phyloP scores from a whole-genome alignment of 2,888 invertebrate species.

The Chloroclysta siterata region DNA sequence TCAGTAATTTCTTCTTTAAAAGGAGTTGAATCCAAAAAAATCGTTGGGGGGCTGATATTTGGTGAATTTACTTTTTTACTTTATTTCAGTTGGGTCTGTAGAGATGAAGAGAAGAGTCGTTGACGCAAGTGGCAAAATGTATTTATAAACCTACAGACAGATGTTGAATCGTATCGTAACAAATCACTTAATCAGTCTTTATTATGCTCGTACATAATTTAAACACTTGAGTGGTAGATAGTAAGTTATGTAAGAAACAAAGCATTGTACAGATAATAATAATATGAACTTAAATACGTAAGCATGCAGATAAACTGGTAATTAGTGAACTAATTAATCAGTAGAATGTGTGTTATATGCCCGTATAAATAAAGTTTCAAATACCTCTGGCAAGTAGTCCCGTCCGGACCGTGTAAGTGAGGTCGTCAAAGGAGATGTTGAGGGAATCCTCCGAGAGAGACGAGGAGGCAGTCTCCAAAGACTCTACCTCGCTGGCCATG shows the following conservation, averaged over 20 bases:
- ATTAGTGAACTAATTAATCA: slow-evolving; percentile 30
- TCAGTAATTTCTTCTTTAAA: too few species aligned
- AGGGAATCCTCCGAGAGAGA: slow-evolving; percentile 77
- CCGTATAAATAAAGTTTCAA: slow-evolving; percentile 34
- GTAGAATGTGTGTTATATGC: slow-evolving; percentile 28
- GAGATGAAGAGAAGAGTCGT: too few species aligned
- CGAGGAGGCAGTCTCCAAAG: slow-evolving; percentile 72
- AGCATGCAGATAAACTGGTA: slow-evolving; percentile 30
- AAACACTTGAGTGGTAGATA: not conserved
- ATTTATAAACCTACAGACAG: too few species aligned
- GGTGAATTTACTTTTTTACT: too few species aligned
- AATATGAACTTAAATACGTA: slow-evolving; percentile 29
- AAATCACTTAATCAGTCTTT: too few species aligned
- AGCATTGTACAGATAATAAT: slow-evolving; percentile 29
- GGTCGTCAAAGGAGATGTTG: slow-evolving; percentile 87
- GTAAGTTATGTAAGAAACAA: slow-evolving; percentile 16
- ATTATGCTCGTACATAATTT: not conserved
- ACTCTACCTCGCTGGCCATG: slow-evolving; percentile 73
- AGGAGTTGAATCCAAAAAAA: too few species aligned
- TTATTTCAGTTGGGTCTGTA: too few species aligned
- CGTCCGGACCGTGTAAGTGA: slow-evolving; percentile 87
- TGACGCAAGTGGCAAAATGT: too few species aligned
- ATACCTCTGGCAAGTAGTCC: slow-evolving; percentile 85
- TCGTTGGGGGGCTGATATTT: too few species aligned
- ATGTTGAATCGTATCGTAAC: too few species aligned